Evolutionary conservation across 2,797 vertebrate genomes (phyloP), one percentile per base, ranked within the genome.

Genomic region (Melanogrammus aeglefinus): DNA sequence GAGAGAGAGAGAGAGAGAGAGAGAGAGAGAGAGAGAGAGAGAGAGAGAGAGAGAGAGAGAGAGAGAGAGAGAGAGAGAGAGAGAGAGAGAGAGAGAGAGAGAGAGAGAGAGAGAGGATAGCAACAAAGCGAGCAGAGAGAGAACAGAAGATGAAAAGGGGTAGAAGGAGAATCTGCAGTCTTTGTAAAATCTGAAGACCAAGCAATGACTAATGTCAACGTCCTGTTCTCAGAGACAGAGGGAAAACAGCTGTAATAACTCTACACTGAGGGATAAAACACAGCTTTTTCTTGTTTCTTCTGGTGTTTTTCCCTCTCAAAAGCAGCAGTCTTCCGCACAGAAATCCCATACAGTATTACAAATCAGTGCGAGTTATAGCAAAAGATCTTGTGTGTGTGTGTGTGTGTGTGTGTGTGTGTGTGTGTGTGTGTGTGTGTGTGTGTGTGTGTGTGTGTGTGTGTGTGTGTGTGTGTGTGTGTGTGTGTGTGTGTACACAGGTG

Each of bases 1-100:
- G 71, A 72, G 71, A 16, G 27, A 72, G 29, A 72, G 71, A 72
- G 71, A 72, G 35, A 31, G 71, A 72, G 71, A 72, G 71, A 72
- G 27, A 35, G 7, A 8, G 69, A 71, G 6, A 72, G 71, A 16
- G 71, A 72, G 71, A 72, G 71, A 16, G 27, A 72, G 29, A 72
- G 71, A 72, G 71, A 72, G 35, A 31, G 71, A 72, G 71, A 72
- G 71, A 72, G 27, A 35, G n/a, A 71, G 24, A 71, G 24, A 27
- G n/a, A 29, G 69, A 71, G 39, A 4, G 29, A 71, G 35, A 35
- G 35, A 35, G 35, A 31, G 35, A 29, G 66, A 70, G 27, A 70
- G 31, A 14, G 31, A 72, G 71, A 72, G 31, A 72, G 6, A 72
- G 71, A 72, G 71, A 72, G 71, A 72, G 71, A 72, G 31, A 72